Base-by-base conservation (phyloP, 2,888 invertebrate genomes). In the Sialis fuliginosa region DNA sequence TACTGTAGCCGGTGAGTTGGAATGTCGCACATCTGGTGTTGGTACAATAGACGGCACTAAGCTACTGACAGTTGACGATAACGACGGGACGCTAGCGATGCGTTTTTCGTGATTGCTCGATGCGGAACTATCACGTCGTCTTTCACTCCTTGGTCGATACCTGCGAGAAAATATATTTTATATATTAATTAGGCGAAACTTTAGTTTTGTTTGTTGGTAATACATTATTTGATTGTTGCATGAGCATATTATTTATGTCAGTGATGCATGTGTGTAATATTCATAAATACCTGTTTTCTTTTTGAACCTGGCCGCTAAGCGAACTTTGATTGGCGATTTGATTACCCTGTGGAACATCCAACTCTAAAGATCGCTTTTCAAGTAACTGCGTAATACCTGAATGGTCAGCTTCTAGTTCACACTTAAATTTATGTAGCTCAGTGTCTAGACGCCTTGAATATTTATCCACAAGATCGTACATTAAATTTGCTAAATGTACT, bases 321-420 rank as follows among this genome's bases (percentile, higher is more conserved):
- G 47, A 44, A 48, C 46, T 52, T 52, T 35, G 50, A 49, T 39
- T 42, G 48, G 39, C 56, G 53, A 47, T 58, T 8, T 60, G 54
- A 54, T 68, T 67, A 3, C 67, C 70, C 6, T 72, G 67, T 13
- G 78, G 76, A 47, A 72, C 78, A 65, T 95, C 95, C 49, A 93
- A 69, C 58, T 95, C 95, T 45, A 93, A 67, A 0, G 93, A 93
- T 40, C 93, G 72, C 65, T 92, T 91, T 67, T 97, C 96, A 52
- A 97, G 65, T 44, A 90, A 72, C 67, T 96, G 96, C 1, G 97
- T 97, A 47, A 96, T 93, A 4, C 97, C 97, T 56, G 95, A 90
- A 70, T 96, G 92, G 65, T 98, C 98, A 1, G 97, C 97, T 67
- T 98, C 98, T 49, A 98, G 66, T 67, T 98, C 98, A 75, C 95